These are phyloP conservation scores for Ammodytes marinus DNA, from an alignment of 2,113 vertebrate species.

Conservation along the genomic window DNA sequence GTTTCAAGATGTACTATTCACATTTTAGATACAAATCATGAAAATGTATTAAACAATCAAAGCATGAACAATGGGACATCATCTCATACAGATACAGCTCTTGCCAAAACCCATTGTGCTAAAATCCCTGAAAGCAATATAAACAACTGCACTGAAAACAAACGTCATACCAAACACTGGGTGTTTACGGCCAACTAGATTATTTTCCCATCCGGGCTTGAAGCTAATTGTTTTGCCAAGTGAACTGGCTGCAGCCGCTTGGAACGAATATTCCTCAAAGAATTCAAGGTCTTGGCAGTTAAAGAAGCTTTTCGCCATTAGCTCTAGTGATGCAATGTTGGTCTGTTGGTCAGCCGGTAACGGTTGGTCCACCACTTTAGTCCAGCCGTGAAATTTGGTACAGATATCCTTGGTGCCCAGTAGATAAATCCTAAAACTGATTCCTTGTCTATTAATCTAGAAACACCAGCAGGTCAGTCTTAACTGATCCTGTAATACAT, in stretches of 20 bases:
- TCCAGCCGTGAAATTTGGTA: not conserved
- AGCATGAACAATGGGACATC: conserved; percentile 14
- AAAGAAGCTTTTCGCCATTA: not conserved
- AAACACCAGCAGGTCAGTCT: not conserved
- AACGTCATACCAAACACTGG: conserved; percentile 38
- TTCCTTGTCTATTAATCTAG: not conserved
- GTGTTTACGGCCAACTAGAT: conserved; percentile 50
- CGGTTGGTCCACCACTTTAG: not conserved
- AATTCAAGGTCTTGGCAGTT: not conserved
- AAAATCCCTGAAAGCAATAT: conserved; percentile 44
- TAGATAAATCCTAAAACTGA: not conserved
- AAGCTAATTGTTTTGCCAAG: conserved; percentile 30
- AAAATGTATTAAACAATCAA: conserved; percentile 37
- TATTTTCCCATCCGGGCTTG: conserved; percentile 41
- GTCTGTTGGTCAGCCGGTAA: not conserved
- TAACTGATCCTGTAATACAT: not conserved
- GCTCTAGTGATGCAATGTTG: not conserved
- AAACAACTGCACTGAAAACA: conserved; percentile 59
- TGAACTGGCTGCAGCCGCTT: not conserved
- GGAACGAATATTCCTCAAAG: not conserved
- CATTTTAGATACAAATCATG: not conserved
- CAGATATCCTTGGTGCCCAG: not conserved
- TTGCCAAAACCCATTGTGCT: conserved; percentile 2
- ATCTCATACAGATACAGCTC: conserved; percentile 2
- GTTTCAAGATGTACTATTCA: conserved; percentile 28